phyloP scores from a whole-genome alignment of 2,888 invertebrate species.

The Drosophila nr. fundita region DNA sequence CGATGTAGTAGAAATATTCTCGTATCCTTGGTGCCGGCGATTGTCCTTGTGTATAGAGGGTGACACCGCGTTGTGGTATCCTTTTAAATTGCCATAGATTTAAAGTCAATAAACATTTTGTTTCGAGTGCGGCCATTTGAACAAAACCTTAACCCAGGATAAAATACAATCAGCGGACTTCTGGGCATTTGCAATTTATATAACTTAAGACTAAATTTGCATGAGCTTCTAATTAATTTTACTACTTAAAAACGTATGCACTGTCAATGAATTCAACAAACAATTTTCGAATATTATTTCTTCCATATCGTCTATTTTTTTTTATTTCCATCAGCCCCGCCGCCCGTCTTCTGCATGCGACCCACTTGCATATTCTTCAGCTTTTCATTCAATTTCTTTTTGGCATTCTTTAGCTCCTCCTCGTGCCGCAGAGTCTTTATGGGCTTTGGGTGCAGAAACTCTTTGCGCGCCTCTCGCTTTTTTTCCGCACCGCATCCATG shows the following conservation, averaged over 20 bases:
- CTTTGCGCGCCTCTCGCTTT: slow-evolving; percentile 86
- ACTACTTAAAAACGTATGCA: background rate
- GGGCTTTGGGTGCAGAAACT: slow-evolving; percentile 86
- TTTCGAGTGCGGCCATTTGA: slow-evolving; percentile 17
- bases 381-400: slow-evolving; percentile 87
- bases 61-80: slow-evolving; percentile 29
- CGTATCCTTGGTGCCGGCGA: slow-evolving; percentile 91
- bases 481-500: slow-evolving; percentile 89
- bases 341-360: slow-evolving; percentile 85
- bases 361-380: slow-evolving; percentile 87
- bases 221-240: background rate
- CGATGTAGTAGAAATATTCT: slow-evolving; percentile 99
- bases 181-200: background rate
- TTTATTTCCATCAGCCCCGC: slow-evolving; percentile 43
- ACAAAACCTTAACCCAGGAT: slow-evolving; percentile 24
- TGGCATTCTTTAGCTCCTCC: slow-evolving; percentile 86
- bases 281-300: slow-evolving; percentile 11
- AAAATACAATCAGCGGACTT: slow-evolving; percentile 48
- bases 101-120: slow-evolving; percentile 34
- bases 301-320: slow-evolving; percentile 42
- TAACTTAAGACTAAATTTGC: background rate
- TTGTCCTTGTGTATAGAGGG: slow-evolving; percentile 91
- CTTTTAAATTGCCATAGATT: slow-evolving; percentile 19
- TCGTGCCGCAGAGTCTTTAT: slow-evolving; percentile 85
- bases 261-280: background rate